phyloP scores from a whole-genome alignment of 2,113 vertebrate genomes.

The Anser brachyrhynchus region DNA sequence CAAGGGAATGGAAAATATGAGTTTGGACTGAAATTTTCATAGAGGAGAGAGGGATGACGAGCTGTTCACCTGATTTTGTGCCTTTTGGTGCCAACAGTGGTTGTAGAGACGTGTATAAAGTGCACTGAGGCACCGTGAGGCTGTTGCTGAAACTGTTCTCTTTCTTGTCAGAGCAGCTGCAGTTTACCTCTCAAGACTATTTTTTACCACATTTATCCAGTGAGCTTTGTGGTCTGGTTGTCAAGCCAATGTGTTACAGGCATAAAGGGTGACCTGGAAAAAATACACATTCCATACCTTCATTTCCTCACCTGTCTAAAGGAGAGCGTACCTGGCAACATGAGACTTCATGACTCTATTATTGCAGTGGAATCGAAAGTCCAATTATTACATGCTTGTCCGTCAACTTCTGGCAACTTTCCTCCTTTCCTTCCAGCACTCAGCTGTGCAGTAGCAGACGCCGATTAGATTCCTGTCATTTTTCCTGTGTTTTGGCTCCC shows the following conservation, averaged over 20 bases:
- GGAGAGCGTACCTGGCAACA: neutral
- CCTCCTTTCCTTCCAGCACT: neutral
- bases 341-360: neutral
- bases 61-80: neutral
- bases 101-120: neutral
- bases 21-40: neutral
- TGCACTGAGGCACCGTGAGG: neutral
- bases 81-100: neutral
- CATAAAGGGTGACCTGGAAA: too few relatives aligned
- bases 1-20: neutral
- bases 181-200: neutral
- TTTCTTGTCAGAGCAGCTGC: neutral
- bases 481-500: neutral
- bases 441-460: neutral
- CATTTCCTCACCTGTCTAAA: neutral
- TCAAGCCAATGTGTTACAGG: too few relatives aligned
- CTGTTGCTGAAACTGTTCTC: neutral
- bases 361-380: neutral
- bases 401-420: neutral
- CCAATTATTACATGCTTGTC: neutral
- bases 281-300: neutral
- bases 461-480: neutral
- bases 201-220: neutral
- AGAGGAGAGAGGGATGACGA: neutral
- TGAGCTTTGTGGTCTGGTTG: neutral